Evolutionary conservation across 2,888 invertebrate species (phyloP), one percentile per base, ranked within the genome.

Genomic region (Itoplectis maculator): DNA sequence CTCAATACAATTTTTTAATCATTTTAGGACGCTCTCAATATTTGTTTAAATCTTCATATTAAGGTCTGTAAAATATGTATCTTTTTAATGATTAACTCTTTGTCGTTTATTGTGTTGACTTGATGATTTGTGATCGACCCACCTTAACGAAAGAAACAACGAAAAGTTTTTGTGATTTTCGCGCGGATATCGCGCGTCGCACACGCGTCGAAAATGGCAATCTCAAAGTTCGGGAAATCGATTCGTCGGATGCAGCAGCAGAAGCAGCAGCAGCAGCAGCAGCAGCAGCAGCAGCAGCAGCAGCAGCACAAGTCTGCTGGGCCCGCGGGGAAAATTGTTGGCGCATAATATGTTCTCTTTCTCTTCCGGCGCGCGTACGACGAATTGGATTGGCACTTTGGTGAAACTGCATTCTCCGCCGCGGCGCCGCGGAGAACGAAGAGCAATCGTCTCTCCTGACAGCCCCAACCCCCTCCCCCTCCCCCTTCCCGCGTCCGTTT

Each of bases 321-420:
- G 18, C 37, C 61, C 7, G 9, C 7, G 9, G 61, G 15, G 61
- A 37, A 37, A 37, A 61, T 18, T 61, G 61, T 40, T 61, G n/a
- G n/a, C 37, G 8, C 37, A 37, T 37, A 40, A 61, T 61, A 40
- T 15, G 61, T 40, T 61, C 18, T 37, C 37, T 5, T n/a, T 9
- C 37, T 15, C 37, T 7, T 18, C 18, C 37, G 61, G 18, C 15
- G 61, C 37, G 37, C 37, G 15, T 18, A 37, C 37, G 61, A 11
- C 15, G 61, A 61, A 37, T 18, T 61, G 61, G 61, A 61, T 61
- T 61, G 61, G 61, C 61, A 61, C 61, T 61, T 61, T 61, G 2
- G 61, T 8, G 18, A 15, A 37, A 18, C 18, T 40, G 61, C 37
- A 37, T 61, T 54, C 15, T 18, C 37, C 40, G n/a, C n/a, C n/a